Percentiles rank a stretch among this genome's conserved stretches.
Conservation (phyloP, 2,113 vertebrate species). For the Cebidichthys violaceus region DNA sequence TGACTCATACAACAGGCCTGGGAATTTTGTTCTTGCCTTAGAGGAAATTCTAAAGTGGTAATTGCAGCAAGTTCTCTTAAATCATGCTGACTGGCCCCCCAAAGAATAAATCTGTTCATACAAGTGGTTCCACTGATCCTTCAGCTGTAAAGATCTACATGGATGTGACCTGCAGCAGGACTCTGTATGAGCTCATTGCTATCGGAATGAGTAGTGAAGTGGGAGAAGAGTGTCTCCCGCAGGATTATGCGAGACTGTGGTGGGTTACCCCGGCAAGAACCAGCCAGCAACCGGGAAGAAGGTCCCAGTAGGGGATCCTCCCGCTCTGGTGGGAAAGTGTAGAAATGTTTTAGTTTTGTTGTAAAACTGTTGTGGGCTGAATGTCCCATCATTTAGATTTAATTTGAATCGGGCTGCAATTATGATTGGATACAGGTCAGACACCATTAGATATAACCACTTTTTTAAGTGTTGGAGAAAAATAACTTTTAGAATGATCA, state of each 20-base stretch:
- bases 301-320: too few relatives aligned
- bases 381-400: too few relatives aligned
- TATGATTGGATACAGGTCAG: too few relatives aligned
- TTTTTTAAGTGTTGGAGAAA: too few relatives aligned
- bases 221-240: not conserved
- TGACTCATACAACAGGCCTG: not conserved
- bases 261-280: too few relatives aligned
- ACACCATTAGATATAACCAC: not conserved
- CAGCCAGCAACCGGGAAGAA: too few relatives aligned
- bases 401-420: too few relatives aligned
- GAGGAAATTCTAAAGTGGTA: not conserved
- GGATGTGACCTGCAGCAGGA: constrained; percentile 3
- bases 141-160: not conserved
- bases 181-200: constrained; percentile 5
- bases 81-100: not conserved
- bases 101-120: not conserved
- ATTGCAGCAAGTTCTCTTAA: not conserved
- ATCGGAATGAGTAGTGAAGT: not conserved
- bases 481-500: too few relatives aligned
- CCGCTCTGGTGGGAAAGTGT: too few relatives aligned
- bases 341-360: too few relatives aligned
- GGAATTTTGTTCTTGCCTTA: not conserved
- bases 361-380: too few relatives aligned
- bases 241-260: too few relatives aligned
- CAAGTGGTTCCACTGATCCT: not conserved